Evolutionary conservation across 2,797 vertebrate species (phyloP).

Genomic region (Taeniopygia guttata): DNA sequence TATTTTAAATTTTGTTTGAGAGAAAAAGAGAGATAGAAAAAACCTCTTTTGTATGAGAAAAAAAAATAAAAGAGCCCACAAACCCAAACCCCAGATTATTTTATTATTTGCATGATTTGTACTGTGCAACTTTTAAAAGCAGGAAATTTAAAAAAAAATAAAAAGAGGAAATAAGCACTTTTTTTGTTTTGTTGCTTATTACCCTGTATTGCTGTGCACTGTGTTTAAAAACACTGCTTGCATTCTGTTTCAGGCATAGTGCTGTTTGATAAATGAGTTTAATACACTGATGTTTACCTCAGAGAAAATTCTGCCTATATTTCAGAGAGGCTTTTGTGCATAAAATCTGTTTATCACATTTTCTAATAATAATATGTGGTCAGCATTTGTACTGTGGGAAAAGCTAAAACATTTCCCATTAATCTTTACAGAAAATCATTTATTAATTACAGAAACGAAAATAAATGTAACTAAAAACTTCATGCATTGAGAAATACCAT

Average conservation of each 20-base stretch:
- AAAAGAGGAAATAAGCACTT: neutral
- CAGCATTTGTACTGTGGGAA: neutral
- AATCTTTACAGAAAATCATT: neutral
- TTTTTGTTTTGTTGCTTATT: neutral
- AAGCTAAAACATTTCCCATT: neutral
- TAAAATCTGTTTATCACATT: neutral
- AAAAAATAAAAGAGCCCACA: fast-evolving
- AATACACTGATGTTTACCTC: neutral
- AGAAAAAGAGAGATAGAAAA: neutral
- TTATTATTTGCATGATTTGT: neutral
- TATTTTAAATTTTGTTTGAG: neutral
- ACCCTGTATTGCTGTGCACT: neutral
- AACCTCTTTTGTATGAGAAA: fast-evolving
- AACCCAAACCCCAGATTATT: fast-evolving
- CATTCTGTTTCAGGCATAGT: neutral
- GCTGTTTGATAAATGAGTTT: conserved; percentile 18
- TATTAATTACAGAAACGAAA: neutral
- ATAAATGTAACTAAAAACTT: neutral
- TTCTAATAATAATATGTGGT: neutral
- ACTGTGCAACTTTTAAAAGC: neutral
- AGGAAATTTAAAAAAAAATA: neutral
- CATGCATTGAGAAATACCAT: neutral
- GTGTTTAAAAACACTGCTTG: neutral
- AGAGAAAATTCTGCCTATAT: neutral
- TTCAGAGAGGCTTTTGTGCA: neutral